Conservation (phyloP, 2,888 invertebrate species). For the Griposia aprilina region DNA sequence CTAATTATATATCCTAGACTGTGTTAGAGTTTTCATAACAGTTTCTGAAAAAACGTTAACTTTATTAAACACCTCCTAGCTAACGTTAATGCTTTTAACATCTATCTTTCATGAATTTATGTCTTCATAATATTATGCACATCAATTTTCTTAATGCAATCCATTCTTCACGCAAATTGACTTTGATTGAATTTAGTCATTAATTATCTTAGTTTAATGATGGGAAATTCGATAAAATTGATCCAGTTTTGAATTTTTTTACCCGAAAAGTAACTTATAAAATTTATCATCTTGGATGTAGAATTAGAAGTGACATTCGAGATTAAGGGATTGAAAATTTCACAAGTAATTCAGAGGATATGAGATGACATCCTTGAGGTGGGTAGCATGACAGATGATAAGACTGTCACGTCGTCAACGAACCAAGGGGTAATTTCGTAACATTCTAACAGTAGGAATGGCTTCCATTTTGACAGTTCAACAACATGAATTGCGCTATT, state of each 20-base stretch:
- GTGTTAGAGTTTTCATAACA: background rate
- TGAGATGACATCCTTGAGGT: background rate
- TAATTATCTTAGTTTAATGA: slow-evolving; percentile 16
- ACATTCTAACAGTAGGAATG: too few species aligned
- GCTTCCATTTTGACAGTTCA: too few species aligned
- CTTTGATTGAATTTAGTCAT: slow-evolving; percentile 20
- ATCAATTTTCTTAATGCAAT: slow-evolving; percentile 50
- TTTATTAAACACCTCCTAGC: slow-evolving; percentile 2
- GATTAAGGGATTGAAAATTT: background rate
- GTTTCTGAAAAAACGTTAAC: background rate
- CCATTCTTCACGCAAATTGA: slow-evolving; percentile 3
- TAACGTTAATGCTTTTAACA: slow-evolving; percentile 4
- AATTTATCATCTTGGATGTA: background rate
- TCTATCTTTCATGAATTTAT: slow-evolving; percentile 30
- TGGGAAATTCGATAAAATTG: background rate
- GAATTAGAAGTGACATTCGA: background rate
- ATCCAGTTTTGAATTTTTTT: background rate
- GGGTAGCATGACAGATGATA: background rate
- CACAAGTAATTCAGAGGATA: background rate
- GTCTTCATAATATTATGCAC: slow-evolving; percentile 33
- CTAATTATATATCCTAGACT: background rate
- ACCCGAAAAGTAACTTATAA: too few species aligned
- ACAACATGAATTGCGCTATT: too few species aligned
- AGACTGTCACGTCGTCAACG: background rate
- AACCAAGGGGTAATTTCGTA: background rate